Conservation (phyloP, 2,797 vertebrate genomes). For the Anniella stebbinsi region DNA sequence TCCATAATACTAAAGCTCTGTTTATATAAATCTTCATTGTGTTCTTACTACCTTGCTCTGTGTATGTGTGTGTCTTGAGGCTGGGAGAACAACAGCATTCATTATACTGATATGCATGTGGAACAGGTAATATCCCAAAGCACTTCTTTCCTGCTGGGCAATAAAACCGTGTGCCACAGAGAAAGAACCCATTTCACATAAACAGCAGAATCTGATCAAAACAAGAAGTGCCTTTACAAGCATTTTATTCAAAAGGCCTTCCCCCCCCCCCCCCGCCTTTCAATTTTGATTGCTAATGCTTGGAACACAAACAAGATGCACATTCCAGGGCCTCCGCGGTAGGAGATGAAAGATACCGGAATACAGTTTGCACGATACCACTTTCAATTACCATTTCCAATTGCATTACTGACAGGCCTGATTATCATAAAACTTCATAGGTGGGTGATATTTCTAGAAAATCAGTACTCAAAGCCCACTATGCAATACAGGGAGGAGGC, state of each 20-base stretch:
- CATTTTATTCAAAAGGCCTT: constrained; percentile 61
- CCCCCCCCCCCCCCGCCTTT: not conserved
- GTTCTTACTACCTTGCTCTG: not conserved
- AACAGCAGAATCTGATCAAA: constrained; percentile 73
- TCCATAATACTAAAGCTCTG: constrained; percentile 7
- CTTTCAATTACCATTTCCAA: constrained; percentile 75
- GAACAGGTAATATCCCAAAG: constrained; percentile 53
- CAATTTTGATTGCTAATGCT: constrained; percentile 67
- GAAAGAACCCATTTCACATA: constrained; percentile 69
- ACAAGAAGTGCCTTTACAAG: constrained; percentile 63
- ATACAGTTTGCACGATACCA: constrained; percentile 56
- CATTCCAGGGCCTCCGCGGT: constrained; percentile 48
- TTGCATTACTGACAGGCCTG: constrained; percentile 59
- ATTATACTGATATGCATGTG: constrained; percentile 41
- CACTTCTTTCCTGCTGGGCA: constrained; percentile 49
- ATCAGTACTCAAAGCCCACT: constrained; percentile 36
- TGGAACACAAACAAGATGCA: constrained; percentile 64
- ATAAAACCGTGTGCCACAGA: constrained; percentile 48
- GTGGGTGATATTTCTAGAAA: constrained; percentile 55
- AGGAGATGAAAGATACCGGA: constrained; percentile 58
- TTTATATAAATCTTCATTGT: constrained; percentile 51
- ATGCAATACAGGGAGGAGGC: constrained; percentile 9
- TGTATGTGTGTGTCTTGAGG: too few relatives aligned
- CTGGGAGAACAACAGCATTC: constrained; percentile 30
- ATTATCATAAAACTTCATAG: constrained; percentile 61